Evolutionary conservation across 92 coral and sea anemone species (phyloP).

Genomic region (Phenganax stokvisi): DNA sequence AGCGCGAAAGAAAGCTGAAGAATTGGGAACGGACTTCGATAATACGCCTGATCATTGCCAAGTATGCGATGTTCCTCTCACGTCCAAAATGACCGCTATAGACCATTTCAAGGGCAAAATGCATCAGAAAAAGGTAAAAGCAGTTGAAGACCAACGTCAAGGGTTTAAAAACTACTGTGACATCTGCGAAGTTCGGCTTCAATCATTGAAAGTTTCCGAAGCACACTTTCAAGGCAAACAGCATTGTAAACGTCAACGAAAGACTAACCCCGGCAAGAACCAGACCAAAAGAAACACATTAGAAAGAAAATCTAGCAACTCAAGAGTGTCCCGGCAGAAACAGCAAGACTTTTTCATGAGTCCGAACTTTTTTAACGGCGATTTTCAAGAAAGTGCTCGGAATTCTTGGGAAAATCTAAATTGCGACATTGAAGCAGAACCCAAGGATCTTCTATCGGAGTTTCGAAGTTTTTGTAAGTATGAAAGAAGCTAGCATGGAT

Average conservation of each 20-base stretch:
- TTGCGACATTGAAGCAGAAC: slow-evolving; percentile 35
- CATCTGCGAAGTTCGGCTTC: slow-evolving; percentile 65
- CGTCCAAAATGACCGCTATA: slow-evolving; percentile 51
- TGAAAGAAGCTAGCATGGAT: background rate
- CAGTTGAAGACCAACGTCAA: slow-evolving; percentile 47
- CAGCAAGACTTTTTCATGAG: background rate
- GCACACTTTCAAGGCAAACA: slow-evolving; percentile 85
- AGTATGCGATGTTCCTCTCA: slow-evolving; percentile 51
- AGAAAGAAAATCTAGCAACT: slow-evolving; percentile 16
- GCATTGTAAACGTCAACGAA: slow-evolving; percentile 59
- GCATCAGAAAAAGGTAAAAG: slow-evolving; percentile 45
- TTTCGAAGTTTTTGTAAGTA: slow-evolving; percentile 34
- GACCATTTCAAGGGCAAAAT: slow-evolving; percentile 56
- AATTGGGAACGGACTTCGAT: slow-evolving; percentile 42
- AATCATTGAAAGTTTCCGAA: slow-evolving; percentile 61
- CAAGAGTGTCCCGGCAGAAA: background rate
- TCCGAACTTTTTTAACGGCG: slow-evolving; percentile 4
- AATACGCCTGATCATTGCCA: slow-evolving; percentile 49
- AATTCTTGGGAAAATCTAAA: slow-evolving; percentile 34
- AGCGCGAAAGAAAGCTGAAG: slow-evolving; percentile 46
- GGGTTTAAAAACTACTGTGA: slow-evolving; percentile 54
- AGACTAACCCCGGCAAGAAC: background rate
- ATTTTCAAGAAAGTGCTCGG: background rate
- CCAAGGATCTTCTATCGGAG: slow-evolving; percentile 28
- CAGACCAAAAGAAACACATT: slow-evolving; percentile 16